Conservation (phyloP, 2,797 vertebrate species). For the Acropternis orthonyx region DNA sequence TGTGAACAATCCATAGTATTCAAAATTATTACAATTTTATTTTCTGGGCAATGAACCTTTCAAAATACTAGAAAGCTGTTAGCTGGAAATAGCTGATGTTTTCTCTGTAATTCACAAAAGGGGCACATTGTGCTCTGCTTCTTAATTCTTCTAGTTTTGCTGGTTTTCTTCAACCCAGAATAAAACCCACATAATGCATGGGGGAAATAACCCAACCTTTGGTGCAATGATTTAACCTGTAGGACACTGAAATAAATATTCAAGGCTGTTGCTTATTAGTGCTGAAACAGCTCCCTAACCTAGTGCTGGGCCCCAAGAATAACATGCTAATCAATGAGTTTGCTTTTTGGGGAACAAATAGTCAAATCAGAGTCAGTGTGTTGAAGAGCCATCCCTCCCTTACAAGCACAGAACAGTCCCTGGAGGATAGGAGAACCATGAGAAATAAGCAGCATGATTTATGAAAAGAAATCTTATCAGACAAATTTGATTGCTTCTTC, state of each 20-base stretch:
- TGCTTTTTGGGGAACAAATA: not conserved
- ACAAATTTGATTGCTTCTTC: conserved; percentile 71
- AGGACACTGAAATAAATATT: not conserved
- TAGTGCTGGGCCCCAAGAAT: not conserved
- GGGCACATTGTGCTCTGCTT: not conserved
- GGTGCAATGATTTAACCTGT: not conserved
- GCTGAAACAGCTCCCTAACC: not conserved
- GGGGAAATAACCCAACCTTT: not conserved
- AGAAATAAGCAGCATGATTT: conserved; percentile 39
- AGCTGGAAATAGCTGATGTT: not conserved
- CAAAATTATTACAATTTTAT: not conserved
- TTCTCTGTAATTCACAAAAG: not conserved
- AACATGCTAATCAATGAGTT: not conserved
- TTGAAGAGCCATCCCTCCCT: not conserved
- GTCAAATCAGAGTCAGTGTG: not conserved
- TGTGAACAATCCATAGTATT: not conserved
- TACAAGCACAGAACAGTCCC: not conserved
- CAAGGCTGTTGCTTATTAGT: not conserved
- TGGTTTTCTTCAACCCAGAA: not conserved
- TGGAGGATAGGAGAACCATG: not conserved
- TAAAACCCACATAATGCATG: not conserved
- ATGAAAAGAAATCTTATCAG: conserved; percentile 65
- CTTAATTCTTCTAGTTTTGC: not conserved
- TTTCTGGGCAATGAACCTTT: conserved; percentile 20
- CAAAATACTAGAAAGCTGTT: not conserved